These are phyloP conservation scores for Acanthurus tractus DNA, from an alignment of 2,797 vertebrate species.

Conservation along the genomic window DNA sequence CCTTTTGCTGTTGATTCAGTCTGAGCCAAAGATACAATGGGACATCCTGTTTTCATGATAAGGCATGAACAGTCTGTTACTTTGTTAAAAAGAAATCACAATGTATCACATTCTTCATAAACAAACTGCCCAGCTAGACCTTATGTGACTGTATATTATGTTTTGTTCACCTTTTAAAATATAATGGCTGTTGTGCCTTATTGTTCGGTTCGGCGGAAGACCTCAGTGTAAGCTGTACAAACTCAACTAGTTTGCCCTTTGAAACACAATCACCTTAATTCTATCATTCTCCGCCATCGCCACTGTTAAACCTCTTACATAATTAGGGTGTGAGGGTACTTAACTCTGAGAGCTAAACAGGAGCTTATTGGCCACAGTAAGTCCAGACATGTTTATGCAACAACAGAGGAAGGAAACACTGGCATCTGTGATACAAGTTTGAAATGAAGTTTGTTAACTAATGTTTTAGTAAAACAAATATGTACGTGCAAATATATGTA, in stretches of 20 bases:
- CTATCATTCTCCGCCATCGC: conserved; percentile 49
- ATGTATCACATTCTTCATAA: background rate
- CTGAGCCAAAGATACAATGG: conserved; percentile 3
- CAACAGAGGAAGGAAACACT: background rate
- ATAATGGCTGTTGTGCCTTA: conserved; percentile 12
- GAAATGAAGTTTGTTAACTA: background rate
- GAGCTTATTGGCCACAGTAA: background rate
- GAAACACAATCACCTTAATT: conserved; percentile 44
- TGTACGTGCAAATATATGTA: background rate
- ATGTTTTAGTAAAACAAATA: background rate
- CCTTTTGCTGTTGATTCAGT: conserved; percentile 32
- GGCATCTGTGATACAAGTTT: background rate
- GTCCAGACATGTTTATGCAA: conserved; percentile 16
- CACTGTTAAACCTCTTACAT: conserved; percentile 52
- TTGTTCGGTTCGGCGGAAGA: conserved; percentile 5
- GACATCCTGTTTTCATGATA: conserved; percentile 20
- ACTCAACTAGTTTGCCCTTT: conserved; percentile 26
- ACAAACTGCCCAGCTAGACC: background rate
- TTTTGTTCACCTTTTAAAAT: background rate
- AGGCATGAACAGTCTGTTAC: background rate
- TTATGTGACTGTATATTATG: background rate
- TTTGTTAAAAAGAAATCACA: background rate
- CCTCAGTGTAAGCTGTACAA: conserved; percentile 3
- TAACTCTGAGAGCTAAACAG: conserved; percentile 33
- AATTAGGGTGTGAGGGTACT: conserved; percentile 54